Conservation (phyloP, 2,888 invertebrate species). For the Netelia melanura region DNA sequence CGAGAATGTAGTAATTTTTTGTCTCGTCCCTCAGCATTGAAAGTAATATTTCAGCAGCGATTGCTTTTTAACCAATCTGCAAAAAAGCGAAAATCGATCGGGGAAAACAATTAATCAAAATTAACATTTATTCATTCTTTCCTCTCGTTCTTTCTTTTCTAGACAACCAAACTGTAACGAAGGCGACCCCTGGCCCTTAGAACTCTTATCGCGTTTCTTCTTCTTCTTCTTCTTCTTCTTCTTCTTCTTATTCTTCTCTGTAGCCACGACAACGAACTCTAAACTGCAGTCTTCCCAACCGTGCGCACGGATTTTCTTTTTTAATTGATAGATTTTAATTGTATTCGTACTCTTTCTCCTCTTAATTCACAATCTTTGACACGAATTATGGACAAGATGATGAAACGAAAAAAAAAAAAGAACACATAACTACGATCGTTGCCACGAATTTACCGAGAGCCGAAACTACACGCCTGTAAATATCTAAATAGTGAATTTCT, state of each 20-base stretch:
- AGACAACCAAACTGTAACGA: slow-evolving; percentile 67
- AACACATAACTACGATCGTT: slow-evolving; percentile 30
- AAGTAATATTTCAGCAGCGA: too few species aligned
- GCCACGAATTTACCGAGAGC: slow-evolving; percentile 37
- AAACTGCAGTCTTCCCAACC: slow-evolving; percentile 6
- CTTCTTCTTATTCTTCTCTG: slow-evolving; percentile 16
- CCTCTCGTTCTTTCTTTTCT: slow-evolving; percentile 63
- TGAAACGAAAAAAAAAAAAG: background rate
- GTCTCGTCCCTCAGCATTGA: background rate
- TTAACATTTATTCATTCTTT: slow-evolving; percentile 24
- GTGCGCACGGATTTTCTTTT: slow-evolving; percentile 10
- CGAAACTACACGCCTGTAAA: slow-evolving; percentile 74
- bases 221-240: slow-evolving; percentile 27
- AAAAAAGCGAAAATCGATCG: slow-evolving; percentile 5
- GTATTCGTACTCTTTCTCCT: background rate
- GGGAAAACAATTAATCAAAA: too few species aligned
- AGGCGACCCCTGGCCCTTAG: slow-evolving; percentile 64
- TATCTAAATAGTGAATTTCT: slow-evolving; percentile 72
- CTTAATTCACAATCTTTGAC: background rate
- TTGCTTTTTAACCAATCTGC: background rate
- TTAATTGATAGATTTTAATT: slow-evolving; percentile 1
- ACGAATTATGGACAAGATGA: background rate
- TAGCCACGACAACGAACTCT: slow-evolving; percentile 15
- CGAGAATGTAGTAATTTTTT: background rate
- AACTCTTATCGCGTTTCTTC: slow-evolving; percentile 24